Evolutionary conservation across 2,113 vertebrate genomes (phyloP).

Genomic region (Spilogale gracilis): DNA sequence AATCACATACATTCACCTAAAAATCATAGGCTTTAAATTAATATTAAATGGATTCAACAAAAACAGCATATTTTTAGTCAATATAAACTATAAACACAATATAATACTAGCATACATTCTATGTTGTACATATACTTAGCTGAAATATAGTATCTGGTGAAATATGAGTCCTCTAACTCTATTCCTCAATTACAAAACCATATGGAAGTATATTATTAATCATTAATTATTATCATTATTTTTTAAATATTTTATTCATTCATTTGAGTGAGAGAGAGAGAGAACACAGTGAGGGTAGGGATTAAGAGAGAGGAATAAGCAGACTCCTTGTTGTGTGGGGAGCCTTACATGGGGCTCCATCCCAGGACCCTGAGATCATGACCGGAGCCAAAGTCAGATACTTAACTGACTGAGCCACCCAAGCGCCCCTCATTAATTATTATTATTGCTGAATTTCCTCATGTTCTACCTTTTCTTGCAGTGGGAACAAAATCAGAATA

Average conservation of each 20-base stretch:
- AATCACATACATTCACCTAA: background rate
- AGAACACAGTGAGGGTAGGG: background rate
- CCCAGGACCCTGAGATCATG: background rate
- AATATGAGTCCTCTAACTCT: background rate
- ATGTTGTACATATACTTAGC: background rate
- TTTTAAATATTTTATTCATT: no score
- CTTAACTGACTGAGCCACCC: background rate
- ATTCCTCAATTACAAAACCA: slow-evolving; percentile 18
- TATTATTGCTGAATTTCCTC: background rate
- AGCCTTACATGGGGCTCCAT: background rate
- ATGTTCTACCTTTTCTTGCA: background rate
- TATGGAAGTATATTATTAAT: background rate
- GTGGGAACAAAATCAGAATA: background rate
- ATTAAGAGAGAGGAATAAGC: background rate
- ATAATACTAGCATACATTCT: background rate
- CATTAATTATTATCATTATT: background rate
- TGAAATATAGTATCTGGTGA: background rate
- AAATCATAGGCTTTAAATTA: background rate
- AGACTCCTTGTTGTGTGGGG: background rate
- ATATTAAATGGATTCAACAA: background rate
- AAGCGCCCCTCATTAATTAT: background rate
- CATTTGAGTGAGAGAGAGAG: no score
- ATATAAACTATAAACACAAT: background rate
- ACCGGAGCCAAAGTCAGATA: background rate
- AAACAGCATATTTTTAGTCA: background rate